These are phyloP conservation scores for human (Homo sapiens) DNA, from an alignment of 2,113 vertebrate species.

Conservation along the genomic window GRCh38 chr5:30904001-30904500, in stretches of 20 bases:
- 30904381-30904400: background rate
- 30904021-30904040: background rate
- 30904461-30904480: background rate
- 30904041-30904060: background rate
- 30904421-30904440: background rate
- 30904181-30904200: background rate
- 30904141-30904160: background rate
- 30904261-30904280: background rate
- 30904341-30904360: background rate
- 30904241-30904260: background rate
- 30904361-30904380: background rate
- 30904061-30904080: slow-evolving; percentile 4
- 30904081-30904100: background rate
- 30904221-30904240: background rate
- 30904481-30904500: background rate
- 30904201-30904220: background rate
- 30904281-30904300: background rate
- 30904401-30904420: background rate
- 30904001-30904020: background rate
- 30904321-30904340: background rate
- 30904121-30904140: background rate
- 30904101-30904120: background rate
- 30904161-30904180: background rate
- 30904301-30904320: background rate
- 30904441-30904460: background rate